Evolutionary conservation across 2,888 invertebrate genomes (phyloP).

Genomic region (Hirtodrosophila duncani): DNA sequence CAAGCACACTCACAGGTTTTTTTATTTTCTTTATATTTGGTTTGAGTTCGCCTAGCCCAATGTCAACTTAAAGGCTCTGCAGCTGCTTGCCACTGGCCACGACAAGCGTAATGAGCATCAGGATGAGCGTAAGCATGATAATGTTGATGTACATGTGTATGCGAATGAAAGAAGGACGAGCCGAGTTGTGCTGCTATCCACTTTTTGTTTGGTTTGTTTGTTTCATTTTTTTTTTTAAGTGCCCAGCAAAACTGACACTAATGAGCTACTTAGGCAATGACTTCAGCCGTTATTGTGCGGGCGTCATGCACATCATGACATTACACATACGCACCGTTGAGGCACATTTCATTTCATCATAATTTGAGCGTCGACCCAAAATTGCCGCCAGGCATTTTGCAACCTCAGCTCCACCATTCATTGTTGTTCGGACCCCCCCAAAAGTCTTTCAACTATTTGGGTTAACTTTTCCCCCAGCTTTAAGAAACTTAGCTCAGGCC

Average conservation of each 20-base stretch:
- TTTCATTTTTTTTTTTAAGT: conserved; percentile 42
- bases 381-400: conserved; percentile 16
- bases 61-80: conserved; percentile 64
- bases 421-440: too few species aligned
- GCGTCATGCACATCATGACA: conserved; percentile 41
- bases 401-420: background rate
- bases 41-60: conserved; percentile 38
- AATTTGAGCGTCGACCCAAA: conserved; percentile 12
- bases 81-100: conserved; percentile 45
- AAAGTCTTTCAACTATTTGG: conserved; percentile 27
- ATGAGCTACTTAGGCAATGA: conserved; percentile 67
- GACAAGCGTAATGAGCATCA: conserved; percentile 15
- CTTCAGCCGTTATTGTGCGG: conserved; percentile 61
- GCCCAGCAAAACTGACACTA: conserved; percentile 46
- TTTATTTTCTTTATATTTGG: conserved; percentile 34
- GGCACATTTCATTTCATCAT: conserved; percentile 1
- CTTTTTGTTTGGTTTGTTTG: conserved; percentile 23
- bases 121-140: too few species aligned
- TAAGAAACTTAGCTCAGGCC: background rate
- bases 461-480: conserved; percentile 10
- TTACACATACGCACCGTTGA: conserved; percentile 57
- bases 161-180: background rate
- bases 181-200: conserved; percentile 1
- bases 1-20: conserved; percentile 43
- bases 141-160: background rate